phyloP scores from a whole-genome alignment of 1,140 invertebrate genomes.

The Heliconius eleuchia region DNA sequence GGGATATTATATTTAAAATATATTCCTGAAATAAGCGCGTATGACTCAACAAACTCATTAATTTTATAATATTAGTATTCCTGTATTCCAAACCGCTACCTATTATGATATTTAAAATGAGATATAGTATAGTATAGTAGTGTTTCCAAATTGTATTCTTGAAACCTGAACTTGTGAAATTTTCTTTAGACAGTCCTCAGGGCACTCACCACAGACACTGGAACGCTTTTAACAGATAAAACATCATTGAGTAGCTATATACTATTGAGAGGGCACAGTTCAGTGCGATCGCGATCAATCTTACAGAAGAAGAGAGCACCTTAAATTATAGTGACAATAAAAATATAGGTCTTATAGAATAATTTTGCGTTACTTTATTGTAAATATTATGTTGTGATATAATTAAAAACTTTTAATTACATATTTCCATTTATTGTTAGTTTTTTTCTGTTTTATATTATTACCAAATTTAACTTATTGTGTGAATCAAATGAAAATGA shows the following conservation, averaged over 20 bases:
- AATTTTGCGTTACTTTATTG: background rate
- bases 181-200: conserved; percentile 29
- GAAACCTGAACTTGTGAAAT: conserved; percentile 22
- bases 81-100: background rate
- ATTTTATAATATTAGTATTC: no score
- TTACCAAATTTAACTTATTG: background rate
- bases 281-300: background rate
- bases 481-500: background rate
- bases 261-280: background rate
- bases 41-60: no score
- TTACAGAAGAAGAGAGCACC: background rate
- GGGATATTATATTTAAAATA: no score
- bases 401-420: background rate
- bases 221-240: conserved; percentile 57
- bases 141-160: background rate
- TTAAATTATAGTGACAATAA: conserved; percentile 2
- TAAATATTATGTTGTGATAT: background rate
- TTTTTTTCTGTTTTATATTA: background rate
- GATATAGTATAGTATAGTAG: background rate
- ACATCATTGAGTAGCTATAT: conserved; percentile 35
- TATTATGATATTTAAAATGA: background rate
- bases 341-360: background rate
- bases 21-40: no score
- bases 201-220: conserved; percentile 44
- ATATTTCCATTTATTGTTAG: background rate